phyloP scores from a whole-genome alignment of 2,113 vertebrate genomes.

The Archilochus colubris region DNA sequence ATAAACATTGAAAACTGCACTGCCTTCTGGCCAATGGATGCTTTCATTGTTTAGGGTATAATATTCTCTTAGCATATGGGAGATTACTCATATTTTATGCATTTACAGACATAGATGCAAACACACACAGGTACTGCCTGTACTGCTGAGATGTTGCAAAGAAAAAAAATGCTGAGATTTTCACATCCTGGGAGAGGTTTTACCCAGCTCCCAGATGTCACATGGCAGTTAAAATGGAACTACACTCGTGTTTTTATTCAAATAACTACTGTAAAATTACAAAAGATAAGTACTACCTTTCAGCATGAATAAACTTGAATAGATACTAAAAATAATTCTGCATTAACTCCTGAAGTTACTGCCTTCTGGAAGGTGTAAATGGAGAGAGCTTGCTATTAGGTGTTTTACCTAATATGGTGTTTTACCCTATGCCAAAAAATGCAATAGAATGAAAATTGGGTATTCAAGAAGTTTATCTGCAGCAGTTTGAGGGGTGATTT shows the following conservation, averaged over 20 bases:
- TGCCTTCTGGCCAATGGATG: not conserved
- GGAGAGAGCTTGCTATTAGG: slow-evolving; percentile 40
- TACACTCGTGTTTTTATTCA: slow-evolving; percentile 72
- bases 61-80: not conserved
- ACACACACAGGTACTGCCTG: not conserved
- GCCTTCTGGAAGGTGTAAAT: slow-evolving; percentile 47
- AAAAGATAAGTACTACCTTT: slow-evolving; percentile 77
- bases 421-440: slow-evolving; percentile 40
- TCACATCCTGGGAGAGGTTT: slow-evolving; percentile 11
- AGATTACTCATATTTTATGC: not conserved
- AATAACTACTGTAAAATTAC: slow-evolving; percentile 72
- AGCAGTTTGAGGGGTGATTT: not conserved
- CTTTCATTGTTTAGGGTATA: not conserved
- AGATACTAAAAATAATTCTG: slow-evolving; percentile 70
- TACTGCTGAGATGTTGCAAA: not conserved
- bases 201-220: slow-evolving; percentile 58
- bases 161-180: slow-evolving; percentile 21
- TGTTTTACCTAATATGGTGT: slow-evolving; percentile 42
- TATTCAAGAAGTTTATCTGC: not conserved
- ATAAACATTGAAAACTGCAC: not conserved
- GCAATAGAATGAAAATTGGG: slow-evolving; percentile 20
- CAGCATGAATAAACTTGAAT: slow-evolving; percentile 75
- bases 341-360: slow-evolving; percentile 58
- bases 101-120: not conserved
- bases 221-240: slow-evolving; percentile 68